These are phyloP conservation scores for Eretmocerus hayati DNA, from an alignment of 2,888 invertebrate species.

Conservation along the genomic window DNA sequence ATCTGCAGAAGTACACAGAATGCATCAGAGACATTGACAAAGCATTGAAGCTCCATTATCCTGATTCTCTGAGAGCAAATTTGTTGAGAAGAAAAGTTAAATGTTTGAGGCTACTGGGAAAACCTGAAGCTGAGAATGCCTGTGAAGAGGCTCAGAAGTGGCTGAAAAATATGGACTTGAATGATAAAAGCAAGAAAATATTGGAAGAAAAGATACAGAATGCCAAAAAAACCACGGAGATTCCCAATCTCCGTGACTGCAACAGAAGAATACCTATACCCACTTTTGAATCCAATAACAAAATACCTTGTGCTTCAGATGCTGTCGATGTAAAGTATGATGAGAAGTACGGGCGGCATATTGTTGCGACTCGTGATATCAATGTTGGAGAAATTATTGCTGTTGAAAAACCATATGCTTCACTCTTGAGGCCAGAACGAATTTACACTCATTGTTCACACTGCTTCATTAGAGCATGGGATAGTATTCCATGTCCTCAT, in stretches of 20 bases:
- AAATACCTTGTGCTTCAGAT: conserved; percentile 58
- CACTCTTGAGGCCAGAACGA: conserved; percentile 52
- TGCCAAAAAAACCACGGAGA: neutral
- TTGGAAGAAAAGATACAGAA: conserved; percentile 19
- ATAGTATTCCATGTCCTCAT: conserved; percentile 57
- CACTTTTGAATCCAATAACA: conserved; percentile 37
- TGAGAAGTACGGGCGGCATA: conserved; percentile 60
- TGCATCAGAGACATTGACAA: conserved; percentile 63
- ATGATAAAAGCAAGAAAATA: conserved; percentile 14
- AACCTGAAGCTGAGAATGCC: conserved; percentile 19
- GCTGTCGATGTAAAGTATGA: conserved; percentile 55
- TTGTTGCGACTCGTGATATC: conserved; percentile 63
- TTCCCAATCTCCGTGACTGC: neutral
- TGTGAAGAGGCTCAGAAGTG: conserved; percentile 28
- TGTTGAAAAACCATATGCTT: conserved; percentile 68
- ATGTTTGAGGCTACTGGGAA: conserved; percentile 44
- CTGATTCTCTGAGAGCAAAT: conserved; percentile 57
- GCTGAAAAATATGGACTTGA: conserved; percentile 25
- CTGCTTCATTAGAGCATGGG: conserved; percentile 57
- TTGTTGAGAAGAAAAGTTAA: conserved; percentile 53
- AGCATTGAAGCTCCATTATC: conserved; percentile 57
- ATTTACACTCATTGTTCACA: conserved; percentile 59
- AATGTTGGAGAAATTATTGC: conserved; percentile 68
- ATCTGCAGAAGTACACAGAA: conserved; percentile 57
- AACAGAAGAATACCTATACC: neutral